These are phyloP conservation scores for Fulica atra DNA, from an alignment of 2,113 vertebrate genomes.

Conservation along the genomic window DNA sequence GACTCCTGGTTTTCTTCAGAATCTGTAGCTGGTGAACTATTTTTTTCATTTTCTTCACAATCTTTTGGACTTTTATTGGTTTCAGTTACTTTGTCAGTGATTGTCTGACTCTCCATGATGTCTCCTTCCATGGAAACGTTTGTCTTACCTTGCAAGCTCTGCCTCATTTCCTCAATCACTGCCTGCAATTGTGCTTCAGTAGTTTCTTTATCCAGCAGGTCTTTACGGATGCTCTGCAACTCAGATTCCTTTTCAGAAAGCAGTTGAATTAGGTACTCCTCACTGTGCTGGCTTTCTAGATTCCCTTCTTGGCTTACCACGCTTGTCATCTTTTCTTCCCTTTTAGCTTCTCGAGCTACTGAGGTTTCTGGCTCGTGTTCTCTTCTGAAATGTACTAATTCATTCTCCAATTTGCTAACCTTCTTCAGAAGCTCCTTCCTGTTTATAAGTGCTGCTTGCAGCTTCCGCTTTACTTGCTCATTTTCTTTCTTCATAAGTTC, in stretches of 20 bases:
- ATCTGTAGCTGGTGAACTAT: background rate
- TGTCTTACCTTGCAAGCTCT: constrained; percentile 75
- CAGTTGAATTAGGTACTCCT: constrained; percentile 48
- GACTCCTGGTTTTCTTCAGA: constrained; percentile 52
- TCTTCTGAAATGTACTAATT: constrained; percentile 46
- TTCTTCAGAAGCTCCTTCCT: constrained; percentile 90
- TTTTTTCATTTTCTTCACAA: background rate
- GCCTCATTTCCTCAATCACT: constrained; percentile 75
- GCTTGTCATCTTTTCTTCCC: background rate
- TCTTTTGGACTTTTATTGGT: background rate
- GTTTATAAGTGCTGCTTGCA: constrained; percentile 88
- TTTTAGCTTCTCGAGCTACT: background rate
- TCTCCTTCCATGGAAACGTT: constrained; percentile 69
- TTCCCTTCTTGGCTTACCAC: background rate
- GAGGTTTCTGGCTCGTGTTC: constrained; percentile 8
- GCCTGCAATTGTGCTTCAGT: constrained; percentile 70
- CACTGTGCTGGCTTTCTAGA: constrained; percentile 27
- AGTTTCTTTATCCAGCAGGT: constrained; percentile 64
- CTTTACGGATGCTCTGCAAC: constrained; percentile 43
- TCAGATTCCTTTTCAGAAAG: constrained; percentile 69
- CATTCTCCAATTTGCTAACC: constrained; percentile 80
- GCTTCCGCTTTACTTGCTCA: constrained; percentile 80
- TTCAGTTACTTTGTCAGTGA: constrained; percentile 11
- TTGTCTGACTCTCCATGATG: constrained; percentile 63
- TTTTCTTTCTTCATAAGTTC: constrained; percentile 81